Evolutionary conservation across 1,140 invertebrate species (phyloP), one percentile per base, ranked within the genome.

Genomic region (Rhagoletis pomonella): DNA sequence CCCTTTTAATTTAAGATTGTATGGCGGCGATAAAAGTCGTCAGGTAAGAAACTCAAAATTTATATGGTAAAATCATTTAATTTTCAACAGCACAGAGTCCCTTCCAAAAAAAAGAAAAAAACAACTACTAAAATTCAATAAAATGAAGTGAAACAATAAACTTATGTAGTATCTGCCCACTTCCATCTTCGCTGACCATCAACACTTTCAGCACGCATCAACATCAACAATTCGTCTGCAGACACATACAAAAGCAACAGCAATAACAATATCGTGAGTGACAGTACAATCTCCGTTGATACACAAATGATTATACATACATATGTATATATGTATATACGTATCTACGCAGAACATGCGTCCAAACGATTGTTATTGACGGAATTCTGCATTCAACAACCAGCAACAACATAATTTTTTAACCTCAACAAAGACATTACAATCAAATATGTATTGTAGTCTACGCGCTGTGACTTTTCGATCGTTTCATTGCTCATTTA

Each of bases 341-440:
- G 9, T 58, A 29, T 4, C 2, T 62, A 29, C 29, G 29, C 29
- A 29, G 29, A 29, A 62, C 60, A 14, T 62, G 60, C n/a, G 12
- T 14, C 9, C 12, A 62, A 17, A 17, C 17, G 60, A 17, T 10
- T 58, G 73, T 29, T 81, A 17, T 55, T 81, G 73, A 55, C 42
- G 73, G 73, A 44, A 81, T 81, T 7, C 73, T 29, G 47, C 73
- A 55, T 42, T 69, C 39, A 69, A 69, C 47, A 50, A 17, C 47
- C 60, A 77, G 47, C 69, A 77, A 77, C 69, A 77, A 77, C 39
- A 81, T 81, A 58, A 81, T 81, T 81, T 81, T 81, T 81, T 81
- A 81, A 81, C 47, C 44, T 81, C 73, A 81, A 81, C 44, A 55
- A 81, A 81, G 73, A 81, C 73, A 81, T 81, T 81, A 81, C 73